phyloP scores from a whole-genome alignment of 2,113 vertebrate genomes.

The Pangasianodon gigas region DNA sequence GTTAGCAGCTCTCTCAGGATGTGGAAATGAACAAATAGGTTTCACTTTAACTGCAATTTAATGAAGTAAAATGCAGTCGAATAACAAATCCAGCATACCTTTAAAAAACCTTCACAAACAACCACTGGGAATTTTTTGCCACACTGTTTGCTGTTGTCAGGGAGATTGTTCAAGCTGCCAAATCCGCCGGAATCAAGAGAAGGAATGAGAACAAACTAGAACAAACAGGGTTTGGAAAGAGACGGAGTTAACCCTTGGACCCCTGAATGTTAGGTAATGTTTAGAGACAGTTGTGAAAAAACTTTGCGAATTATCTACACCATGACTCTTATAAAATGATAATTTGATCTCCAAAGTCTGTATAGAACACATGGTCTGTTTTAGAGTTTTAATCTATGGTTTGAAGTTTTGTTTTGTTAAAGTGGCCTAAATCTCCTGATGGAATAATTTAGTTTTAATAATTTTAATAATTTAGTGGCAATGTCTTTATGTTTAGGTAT shows the following conservation, averaged over 20 bases:
- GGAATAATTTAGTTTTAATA: too few species aligned
- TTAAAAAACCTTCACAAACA: neutral
- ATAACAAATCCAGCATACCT: neutral
- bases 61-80: neutral
- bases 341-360: neutral
- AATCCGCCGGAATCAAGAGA: neutral
- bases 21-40: neutral
- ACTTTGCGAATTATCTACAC: neutral
- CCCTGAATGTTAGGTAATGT: neutral
- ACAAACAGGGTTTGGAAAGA: neutral
- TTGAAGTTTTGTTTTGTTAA: neutral
- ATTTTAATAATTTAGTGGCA: too few species aligned
- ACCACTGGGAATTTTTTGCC: slow-evolving; percentile 53
- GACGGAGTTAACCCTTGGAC: neutral
- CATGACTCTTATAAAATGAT: neutral
- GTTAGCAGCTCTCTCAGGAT: neutral
- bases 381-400: neutral
- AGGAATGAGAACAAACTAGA: neutral
- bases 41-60: neutral
- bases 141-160: neutral
- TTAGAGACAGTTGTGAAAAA: neutral
- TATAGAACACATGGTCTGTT: neutral
- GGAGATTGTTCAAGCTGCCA: neutral
- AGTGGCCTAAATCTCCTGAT: neutral
- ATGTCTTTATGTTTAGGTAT: too few species aligned